Base-by-base conservation (phyloP, 2,888 invertebrate species). In the Noctua fimbriata region DNA sequence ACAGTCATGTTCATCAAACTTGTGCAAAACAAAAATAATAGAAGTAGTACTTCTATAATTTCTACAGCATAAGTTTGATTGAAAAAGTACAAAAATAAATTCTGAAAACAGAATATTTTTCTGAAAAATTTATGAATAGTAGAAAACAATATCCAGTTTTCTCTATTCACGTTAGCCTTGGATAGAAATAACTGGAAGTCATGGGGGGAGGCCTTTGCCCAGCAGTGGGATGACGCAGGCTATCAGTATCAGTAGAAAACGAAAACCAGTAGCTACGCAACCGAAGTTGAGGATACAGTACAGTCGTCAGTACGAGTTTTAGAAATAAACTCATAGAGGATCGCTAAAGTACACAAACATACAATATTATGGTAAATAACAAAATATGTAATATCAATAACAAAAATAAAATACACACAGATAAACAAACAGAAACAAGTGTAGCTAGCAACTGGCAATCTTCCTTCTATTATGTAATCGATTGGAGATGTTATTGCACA, bases 401-500 rank as follows among this genome's bases (percentile, higher is more conserved):
- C 65, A 78, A 82, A 85, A 84, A 85, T 71, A 76, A 60, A 81
- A 78, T 63, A 77, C 63, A 55, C 75, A 83, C 55, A 85, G 60
- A 90, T 90, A 92, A 91, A 91, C 90, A 91, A 90, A 86, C 83
- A 78, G 73, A 87, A 89, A 92, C 90, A 90, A 92, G 88, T 92
- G 88, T 88, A 86, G 90, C 79, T 73, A 84, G 85, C 82, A 83
- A 88, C 87, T 85, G 90, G 91, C 90, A 93, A 93, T 93, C 93
- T 92, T 92, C 90, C 92, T 85, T 92, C 91, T 93, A 94, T 94
- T 93, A 92, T 91, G 91, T 94, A 94, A 95, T 95, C 93, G 93
- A 93, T 94, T 90, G 92, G 91, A 92, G 91, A 92, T 93, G 94
- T 95, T 96, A 96, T 96, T 96, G 94, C 95, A 88, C 92, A 96